Percentiles rank a stretch among this genome's conserved stretches.
phyloP scores from a whole-genome alignment of 2,113 vertebrate genomes.

The Tachuris rubrigastra region DNA sequence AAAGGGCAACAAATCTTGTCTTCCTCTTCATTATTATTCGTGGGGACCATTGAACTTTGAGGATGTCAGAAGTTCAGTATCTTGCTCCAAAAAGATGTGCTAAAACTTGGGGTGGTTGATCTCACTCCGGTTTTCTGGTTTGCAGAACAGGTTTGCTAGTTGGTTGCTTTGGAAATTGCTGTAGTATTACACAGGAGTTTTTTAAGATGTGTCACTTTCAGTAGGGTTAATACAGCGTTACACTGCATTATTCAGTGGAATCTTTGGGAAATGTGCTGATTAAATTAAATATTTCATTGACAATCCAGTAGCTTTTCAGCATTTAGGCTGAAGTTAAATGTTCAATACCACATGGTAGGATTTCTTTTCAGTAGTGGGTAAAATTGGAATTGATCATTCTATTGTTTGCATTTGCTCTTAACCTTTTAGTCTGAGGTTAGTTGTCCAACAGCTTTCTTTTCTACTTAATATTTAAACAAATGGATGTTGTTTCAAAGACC shows the following conservation, averaged over 20 bases:
- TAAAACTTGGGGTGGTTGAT: background rate
- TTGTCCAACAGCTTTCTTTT: background rate
- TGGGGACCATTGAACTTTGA: background rate
- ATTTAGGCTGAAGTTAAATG: background rate
- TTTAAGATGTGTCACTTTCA: background rate
- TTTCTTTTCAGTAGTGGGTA: background rate
- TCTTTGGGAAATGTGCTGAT: background rate
- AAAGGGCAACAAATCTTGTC: background rate
- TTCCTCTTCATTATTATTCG: background rate
- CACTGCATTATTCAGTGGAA: slow-evolving; percentile 31
- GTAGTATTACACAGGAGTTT: background rate
- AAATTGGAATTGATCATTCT: background rate
- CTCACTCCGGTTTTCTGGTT: background rate
- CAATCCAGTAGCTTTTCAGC: background rate
- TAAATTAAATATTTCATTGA: slow-evolving; percentile 1
- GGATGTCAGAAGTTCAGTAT: background rate
- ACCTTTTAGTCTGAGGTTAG: background rate
- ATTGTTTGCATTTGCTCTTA: background rate
- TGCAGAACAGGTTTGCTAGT: background rate
- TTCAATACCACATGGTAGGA: background rate
- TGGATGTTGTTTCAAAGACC: background rate
- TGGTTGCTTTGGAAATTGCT: background rate
- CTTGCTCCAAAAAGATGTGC: background rate
- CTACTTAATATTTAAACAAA: background rate
- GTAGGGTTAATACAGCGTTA: background rate